Conservation (phyloP, 2,797 vertebrate genomes). For the Gadopsis marmoratus region DNA sequence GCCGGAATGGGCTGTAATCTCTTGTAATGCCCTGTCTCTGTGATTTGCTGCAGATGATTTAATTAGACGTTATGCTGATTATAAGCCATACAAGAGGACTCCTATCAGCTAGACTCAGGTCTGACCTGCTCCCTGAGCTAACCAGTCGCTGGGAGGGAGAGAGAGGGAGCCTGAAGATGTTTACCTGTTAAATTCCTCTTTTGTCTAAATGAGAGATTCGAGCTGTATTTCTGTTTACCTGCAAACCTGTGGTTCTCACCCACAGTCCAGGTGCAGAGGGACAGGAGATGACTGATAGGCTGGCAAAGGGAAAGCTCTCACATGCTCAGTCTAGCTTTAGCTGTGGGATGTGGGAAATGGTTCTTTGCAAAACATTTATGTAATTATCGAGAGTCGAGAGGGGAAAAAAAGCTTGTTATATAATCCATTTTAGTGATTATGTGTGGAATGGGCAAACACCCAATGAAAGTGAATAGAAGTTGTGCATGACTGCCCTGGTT, state of each 20-base stretch:
- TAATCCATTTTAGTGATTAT: conserved; percentile 17
- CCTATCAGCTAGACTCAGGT: conserved; percentile 39
- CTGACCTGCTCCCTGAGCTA: conserved; percentile 3
- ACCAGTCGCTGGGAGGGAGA: not conserved
- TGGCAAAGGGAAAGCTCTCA: conserved; percentile 6
- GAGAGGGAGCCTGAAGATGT: conserved; percentile 18
- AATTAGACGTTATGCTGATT: conserved; percentile 77
- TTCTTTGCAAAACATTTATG: conserved; percentile 10
- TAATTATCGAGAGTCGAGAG: conserved; percentile 8
- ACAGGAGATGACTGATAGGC: conserved; percentile 3
- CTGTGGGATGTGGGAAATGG: conserved; percentile 2
- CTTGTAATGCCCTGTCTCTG: conserved; percentile 76
- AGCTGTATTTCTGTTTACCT: conserved; percentile 34
- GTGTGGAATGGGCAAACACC: conserved; percentile 1
- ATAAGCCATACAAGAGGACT: no score
- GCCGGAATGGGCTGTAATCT: conserved; percentile 74
- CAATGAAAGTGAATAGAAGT: conserved; percentile 16
- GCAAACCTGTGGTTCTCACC: conserved; percentile 11
- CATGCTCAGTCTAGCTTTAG: conserved; percentile 23
- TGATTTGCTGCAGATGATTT: conserved; percentile 81
- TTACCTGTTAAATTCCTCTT: conserved; percentile 37
- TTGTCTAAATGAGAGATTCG: conserved; percentile 9
- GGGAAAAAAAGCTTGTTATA: not conserved
- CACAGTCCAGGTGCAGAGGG: conserved; percentile 2
- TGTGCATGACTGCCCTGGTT: conserved; percentile 11